Conservation (phyloP, 2,888 invertebrate genomes). For the Ryuthela nishihirai region DNA sequence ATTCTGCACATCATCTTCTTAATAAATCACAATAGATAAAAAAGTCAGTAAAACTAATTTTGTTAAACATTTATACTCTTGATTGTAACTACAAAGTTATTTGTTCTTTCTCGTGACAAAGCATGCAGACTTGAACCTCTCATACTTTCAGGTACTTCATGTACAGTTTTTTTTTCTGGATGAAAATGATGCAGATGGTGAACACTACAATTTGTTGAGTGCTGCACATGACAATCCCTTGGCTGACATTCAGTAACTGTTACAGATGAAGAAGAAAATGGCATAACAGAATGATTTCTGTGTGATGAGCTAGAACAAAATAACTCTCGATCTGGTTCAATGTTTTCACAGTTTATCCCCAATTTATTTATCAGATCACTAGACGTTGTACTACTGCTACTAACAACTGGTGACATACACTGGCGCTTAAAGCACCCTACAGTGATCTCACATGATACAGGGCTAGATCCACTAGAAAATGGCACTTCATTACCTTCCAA, state of each 20-base stretch:
- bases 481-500: conserved; percentile 6
- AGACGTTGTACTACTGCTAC: conserved; percentile 1
- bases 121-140: conserved; percentile 5
- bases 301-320: neutral
- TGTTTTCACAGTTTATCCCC: neutral
- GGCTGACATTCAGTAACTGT: conserved; percentile 22
- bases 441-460: neutral
- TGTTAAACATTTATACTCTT: conserved; percentile 35
- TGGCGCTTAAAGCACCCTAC: neutral
- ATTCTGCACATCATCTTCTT: no score
- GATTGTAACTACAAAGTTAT: conserved; percentile 34
- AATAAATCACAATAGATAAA: conserved; percentile 5
- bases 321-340: neutral
- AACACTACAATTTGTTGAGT: conserved; percentile 20
- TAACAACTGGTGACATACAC: neutral
- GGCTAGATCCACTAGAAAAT: conserved; percentile 15
- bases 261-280: conserved; percentile 21
- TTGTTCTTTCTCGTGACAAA: conserved; percentile 18
- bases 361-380: neutral
- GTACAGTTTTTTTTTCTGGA: conserved; percentile 20
- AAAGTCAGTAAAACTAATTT: neutral
- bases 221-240: conserved; percentile 20
- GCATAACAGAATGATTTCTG: conserved; percentile 3
- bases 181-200: conserved; percentile 31
- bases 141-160: neutral